Percentiles rank a stretch among this genome's conserved stretches.
Conservation (phyloP, 2,113 vertebrate genomes). For the Ciconia stormi region DNA sequence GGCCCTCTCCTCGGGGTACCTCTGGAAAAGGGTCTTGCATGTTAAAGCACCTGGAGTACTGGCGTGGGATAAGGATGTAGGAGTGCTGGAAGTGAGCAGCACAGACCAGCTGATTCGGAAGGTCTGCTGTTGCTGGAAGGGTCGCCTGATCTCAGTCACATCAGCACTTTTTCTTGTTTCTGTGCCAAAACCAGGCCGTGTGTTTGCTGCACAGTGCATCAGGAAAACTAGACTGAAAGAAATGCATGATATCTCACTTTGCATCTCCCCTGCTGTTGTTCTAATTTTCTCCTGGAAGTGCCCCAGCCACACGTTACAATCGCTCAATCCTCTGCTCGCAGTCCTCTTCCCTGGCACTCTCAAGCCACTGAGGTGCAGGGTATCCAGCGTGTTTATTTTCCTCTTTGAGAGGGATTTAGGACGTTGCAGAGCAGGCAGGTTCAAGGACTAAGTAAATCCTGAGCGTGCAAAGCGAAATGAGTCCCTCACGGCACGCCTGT, state of each 20-base stretch:
- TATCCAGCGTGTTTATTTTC: not conserved
- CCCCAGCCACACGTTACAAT: not conserved
- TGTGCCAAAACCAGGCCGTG: slow-evolving; percentile 61
- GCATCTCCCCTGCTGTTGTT: not conserved
- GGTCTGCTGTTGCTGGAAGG: not conserved
- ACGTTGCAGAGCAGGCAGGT: not conserved
- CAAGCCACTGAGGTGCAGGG: not conserved
- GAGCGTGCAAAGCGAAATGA: fast-evolving
- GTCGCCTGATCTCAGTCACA: not conserved
- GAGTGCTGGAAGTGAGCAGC: not conserved
- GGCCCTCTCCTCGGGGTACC: not conserved
- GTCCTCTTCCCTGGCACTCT: not conserved
- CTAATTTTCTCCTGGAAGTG: not conserved
- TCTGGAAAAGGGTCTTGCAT: not conserved
- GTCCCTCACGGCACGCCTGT: fast-evolving
- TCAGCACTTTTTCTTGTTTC: slow-evolving; percentile 54
- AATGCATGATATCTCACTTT: not conserved
- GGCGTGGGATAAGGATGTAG: not conserved
- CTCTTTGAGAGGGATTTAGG: not conserved
- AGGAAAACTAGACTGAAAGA: not conserved
- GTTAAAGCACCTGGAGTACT: not conserved
- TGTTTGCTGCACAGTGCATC: not conserved
- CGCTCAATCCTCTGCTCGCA: not conserved
- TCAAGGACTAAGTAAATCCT: not conserved
- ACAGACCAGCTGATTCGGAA: not conserved